phyloP scores from a whole-genome alignment of 92 coral and sea anemone genomes.

The Anthopleura xanthogrammica region DNA sequence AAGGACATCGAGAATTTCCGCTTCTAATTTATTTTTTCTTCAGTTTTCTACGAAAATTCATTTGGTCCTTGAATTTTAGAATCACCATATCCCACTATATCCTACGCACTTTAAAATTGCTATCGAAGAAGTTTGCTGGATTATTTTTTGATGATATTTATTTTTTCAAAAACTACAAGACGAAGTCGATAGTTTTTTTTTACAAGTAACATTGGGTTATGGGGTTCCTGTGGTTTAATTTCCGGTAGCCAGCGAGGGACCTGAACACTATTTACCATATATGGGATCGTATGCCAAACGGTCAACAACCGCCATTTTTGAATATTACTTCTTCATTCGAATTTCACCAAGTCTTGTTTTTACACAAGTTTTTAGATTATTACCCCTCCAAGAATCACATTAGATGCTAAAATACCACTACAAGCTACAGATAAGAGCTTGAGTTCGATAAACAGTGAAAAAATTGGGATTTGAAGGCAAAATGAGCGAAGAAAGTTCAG shows the following conservation, averaged over 20 bases:
- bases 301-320: conserved; percentile 97
- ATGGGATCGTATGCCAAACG: conserved; percentile 53
- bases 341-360: conserved; percentile 32
- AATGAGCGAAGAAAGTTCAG: conserved; percentile 55
- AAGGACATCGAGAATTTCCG: no score
- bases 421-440: not conserved
- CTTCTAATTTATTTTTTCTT: no score
- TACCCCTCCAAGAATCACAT: not conserved
- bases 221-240: not conserved
- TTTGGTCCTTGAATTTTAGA: no score
- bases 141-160: no score
- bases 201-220: no score
- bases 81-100: no score
- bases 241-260: not conserved
- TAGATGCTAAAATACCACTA: conserved; percentile 12
- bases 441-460: not conserved
- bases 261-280: conserved; percentile 47
- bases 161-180: no score
- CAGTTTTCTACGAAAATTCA: no score
- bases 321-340: conserved; percentile 39
- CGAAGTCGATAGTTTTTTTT: no score
- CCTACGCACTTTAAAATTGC: no score
- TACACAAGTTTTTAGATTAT: conserved; percentile 11
- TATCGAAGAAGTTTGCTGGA: no score
- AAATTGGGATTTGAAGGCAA: conserved; percentile 12